These are phyloP conservation scores for Perognathus longimembris DNA, from an alignment of 2,113 vertebrate genomes.

Conservation along the genomic window DNA sequence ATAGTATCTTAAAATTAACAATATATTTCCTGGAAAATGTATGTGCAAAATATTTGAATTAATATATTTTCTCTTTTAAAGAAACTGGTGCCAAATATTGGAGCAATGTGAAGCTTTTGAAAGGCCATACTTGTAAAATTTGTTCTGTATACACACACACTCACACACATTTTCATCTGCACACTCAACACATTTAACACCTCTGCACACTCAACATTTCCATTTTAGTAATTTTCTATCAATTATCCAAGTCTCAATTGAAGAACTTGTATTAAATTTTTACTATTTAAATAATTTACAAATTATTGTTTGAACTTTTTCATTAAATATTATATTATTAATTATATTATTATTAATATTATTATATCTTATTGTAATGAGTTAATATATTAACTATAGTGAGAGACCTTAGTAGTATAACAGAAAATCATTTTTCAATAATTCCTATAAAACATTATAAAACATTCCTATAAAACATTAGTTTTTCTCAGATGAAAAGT, in stretches of 20 bases:
- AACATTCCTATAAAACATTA: not conserved
- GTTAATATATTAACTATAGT: not conserved
- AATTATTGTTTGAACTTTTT: conserved; percentile 5
- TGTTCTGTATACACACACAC: not conserved
- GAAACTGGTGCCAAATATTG: not conserved
- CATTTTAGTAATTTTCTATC: not conserved
- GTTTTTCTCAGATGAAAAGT: not conserved
- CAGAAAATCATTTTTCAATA: not conserved
- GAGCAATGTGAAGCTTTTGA: not conserved
- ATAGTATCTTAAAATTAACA: not conserved
- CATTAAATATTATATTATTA: not conserved
- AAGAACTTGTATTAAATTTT: not conserved
- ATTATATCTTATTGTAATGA: not conserved
- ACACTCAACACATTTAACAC: too few species aligned
- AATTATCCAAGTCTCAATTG: not conserved
- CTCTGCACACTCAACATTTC: not conserved
- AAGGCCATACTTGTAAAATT: not conserved
- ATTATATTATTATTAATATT: not conserved
- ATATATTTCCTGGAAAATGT: not conserved
- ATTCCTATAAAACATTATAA: not conserved
- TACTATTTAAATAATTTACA: not conserved
- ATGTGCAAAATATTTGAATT: conserved; percentile 18
- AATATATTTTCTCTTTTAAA: conserved; percentile 48
- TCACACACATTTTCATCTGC: too few species aligned
- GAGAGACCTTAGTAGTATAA: not conserved